These are phyloP conservation scores for Holothuria scabra DNA, from an alignment of 53 echinoderm and acorn worm species.

Conservation along the genomic window DNA sequence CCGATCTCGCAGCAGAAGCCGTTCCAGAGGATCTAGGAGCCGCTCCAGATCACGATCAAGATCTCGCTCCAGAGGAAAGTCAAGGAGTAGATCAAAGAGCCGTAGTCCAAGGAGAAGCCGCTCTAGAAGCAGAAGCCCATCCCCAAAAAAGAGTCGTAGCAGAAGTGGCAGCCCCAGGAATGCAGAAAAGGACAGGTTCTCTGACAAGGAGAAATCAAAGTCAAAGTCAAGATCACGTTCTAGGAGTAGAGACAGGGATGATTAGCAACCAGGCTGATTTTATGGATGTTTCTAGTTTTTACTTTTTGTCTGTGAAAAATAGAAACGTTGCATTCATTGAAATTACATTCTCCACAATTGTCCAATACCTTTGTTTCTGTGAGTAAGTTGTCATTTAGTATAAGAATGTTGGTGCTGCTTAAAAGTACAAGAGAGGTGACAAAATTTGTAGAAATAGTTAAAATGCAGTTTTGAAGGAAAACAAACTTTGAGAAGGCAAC, in stretches of 20 bases:
- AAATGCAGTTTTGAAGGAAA: no score
- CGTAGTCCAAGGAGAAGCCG: conserved; percentile 49
- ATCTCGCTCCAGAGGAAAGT: conserved; percentile 68
- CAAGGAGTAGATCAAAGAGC: conserved; percentile 40
- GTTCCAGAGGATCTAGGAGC: conserved; percentile 44
- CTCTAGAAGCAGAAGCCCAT: conserved; percentile 49
- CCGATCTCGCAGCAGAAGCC: conserved; percentile 65
- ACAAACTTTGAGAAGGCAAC: no score
- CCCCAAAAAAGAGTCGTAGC: conserved; percentile 44
- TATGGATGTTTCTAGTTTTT: no score
- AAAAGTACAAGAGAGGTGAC: no score
- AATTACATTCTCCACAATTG: no score
- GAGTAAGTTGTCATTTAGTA: no score
- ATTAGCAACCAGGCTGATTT: neutral
- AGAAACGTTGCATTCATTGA: no score
- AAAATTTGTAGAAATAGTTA: no score
- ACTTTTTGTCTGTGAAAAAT: no score
- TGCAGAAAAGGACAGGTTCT: conserved; percentile 8
- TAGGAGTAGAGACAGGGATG: conserved; percentile 59
- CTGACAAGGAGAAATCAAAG: conserved; percentile 36
- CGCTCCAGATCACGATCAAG: conserved; percentile 70
- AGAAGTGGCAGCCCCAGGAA: conserved; percentile 65
- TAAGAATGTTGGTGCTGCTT: no score
- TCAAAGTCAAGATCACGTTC: conserved; percentile 81
- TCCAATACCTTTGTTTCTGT: no score